phyloP scores from a whole-genome alignment of 2,888 invertebrate species.

The Temnothorax rugatulus region DNA sequence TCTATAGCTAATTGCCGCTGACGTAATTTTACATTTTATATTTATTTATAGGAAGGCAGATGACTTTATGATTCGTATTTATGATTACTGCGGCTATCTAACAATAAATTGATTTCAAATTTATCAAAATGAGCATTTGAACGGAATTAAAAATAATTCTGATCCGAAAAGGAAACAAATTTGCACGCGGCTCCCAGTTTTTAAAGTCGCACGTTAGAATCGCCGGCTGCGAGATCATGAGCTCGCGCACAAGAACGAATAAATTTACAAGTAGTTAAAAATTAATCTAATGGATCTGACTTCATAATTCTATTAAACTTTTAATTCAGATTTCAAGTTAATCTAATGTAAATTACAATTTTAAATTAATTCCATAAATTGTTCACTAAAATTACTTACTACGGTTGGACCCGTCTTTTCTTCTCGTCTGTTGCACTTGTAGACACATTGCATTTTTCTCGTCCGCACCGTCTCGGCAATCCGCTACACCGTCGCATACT shows the following conservation, averaged over 20 bases:
- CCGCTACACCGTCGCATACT: slow-evolving; percentile 90
- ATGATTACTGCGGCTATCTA: no score
- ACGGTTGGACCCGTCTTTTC: not conserved
- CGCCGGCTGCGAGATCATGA: not conserved
- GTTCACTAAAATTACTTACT: not conserved
- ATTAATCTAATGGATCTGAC: not conserved
- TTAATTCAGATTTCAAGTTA: not conserved
- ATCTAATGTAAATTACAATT: not conserved
- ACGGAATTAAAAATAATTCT: no score
- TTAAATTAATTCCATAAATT: not conserved
- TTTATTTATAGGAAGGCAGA: no score
- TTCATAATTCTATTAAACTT: not conserved
- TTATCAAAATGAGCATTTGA: no score
- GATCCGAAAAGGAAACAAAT: no score
- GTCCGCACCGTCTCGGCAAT: slow-evolving; percentile 91
- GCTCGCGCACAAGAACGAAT: not conserved
- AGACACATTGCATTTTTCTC: slow-evolving; percentile 85
- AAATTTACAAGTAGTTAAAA: not conserved
- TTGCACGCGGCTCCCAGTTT: no score
- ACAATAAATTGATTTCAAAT: no score
- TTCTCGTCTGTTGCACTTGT: not conserved
- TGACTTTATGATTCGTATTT: no score
- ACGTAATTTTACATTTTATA: no score
- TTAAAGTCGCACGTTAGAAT: no score
- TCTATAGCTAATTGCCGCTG: no score